Percentiles rank a stretch among this genome's conserved stretches.
phyloP scores from a whole-genome alignment of 2,888 invertebrate genomes.

The Thysanoteuthis rhombus region DNA sequence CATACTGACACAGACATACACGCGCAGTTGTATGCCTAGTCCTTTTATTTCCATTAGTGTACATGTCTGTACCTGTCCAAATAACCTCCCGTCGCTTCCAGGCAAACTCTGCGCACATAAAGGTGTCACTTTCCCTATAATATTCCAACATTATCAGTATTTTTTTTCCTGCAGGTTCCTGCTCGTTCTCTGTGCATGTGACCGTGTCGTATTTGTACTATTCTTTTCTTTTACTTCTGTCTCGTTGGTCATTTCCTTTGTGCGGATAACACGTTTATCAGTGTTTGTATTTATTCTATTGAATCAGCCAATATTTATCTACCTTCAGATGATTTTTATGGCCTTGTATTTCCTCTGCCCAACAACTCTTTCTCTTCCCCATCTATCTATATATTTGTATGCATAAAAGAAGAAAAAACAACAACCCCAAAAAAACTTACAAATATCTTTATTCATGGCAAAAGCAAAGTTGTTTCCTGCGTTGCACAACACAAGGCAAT shows the following conservation, averaged over 20 bases:
- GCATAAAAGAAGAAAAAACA: too few relatives aligned
- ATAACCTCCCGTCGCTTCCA: background rate
- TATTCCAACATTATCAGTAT: background rate
- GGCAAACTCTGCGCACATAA: background rate
- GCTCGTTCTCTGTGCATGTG: background rate
- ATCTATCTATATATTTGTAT: background rate
- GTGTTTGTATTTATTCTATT: background rate
- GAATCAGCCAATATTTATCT: background rate
- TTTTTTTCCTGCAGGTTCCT: background rate
- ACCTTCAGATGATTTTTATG: background rate
- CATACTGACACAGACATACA: too few relatives aligned
- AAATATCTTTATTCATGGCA: too few relatives aligned
- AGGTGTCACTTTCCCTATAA: background rate
- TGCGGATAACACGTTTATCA: background rate
- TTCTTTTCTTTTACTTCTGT: background rate
- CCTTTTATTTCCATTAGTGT: background rate
- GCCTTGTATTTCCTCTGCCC: background rate
- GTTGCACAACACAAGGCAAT: too few relatives aligned
- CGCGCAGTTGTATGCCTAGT: background rate
- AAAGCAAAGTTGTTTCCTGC: too few relatives aligned
- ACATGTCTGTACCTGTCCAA: background rate
- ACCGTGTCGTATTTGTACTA: background rate
- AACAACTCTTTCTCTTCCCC: background rate
- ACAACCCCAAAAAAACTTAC: too few relatives aligned
- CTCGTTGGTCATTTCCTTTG: background rate